Evolutionary conservation across 2,797 vertebrate species (phyloP).

Genomic region (Betta splendens): DNA sequence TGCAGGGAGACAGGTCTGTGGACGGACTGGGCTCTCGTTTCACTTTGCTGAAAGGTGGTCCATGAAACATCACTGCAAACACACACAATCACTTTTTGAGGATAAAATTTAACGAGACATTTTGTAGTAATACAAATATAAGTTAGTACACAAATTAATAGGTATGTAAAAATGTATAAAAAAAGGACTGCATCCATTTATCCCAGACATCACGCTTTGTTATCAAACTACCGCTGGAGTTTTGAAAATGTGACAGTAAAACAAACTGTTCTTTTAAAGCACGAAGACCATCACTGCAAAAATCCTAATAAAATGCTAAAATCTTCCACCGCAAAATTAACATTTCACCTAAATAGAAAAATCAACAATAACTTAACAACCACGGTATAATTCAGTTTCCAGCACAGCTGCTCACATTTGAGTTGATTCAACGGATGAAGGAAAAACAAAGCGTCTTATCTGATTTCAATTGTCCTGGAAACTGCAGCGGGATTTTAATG

Average conservation of each 20-base stretch:
- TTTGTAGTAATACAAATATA: too few species aligned
- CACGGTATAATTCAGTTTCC: background rate
- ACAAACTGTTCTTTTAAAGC: background rate
- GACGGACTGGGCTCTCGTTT: slow-evolving; percentile 89
- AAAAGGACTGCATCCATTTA: too few species aligned
- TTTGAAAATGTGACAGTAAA: background rate
- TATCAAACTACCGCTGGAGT: too few species aligned
- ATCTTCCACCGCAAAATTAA: too few species aligned
- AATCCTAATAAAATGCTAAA: too few species aligned
- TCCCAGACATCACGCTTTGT: too few species aligned
- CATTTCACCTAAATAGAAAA: too few species aligned
- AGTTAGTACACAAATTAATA: too few species aligned
- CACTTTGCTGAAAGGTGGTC: slow-evolving; percentile 87
- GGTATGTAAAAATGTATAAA: too few species aligned
- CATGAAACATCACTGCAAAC: slow-evolving; percentile 89
- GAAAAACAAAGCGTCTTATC: background rate
- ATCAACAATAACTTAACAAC: too few species aligned
- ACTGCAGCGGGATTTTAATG: background rate
- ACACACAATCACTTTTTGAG: slow-evolving; percentile 16
- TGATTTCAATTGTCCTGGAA: slow-evolving; percentile 25
- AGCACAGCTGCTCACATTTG: background rate
- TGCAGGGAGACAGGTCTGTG: slow-evolving; percentile 87
- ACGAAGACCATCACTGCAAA: background rate
- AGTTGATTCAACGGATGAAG: background rate
- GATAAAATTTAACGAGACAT: too few species aligned